phyloP scores from a whole-genome alignment of 2,113 vertebrate species.

The Bufo gargarizans region DNA sequence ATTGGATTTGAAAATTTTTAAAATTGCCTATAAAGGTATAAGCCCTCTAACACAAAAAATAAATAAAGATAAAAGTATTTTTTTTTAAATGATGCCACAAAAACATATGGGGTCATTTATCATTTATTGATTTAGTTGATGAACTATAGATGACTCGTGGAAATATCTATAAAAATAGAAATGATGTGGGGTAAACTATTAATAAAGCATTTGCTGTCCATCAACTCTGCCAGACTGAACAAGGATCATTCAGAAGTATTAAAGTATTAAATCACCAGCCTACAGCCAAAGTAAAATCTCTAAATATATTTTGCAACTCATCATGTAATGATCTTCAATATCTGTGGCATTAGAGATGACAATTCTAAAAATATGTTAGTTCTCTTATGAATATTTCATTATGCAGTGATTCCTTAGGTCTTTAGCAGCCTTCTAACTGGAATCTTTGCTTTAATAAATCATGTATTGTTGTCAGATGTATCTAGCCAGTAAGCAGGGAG shows the following conservation, averaged over 20 bases:
- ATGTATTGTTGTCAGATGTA: not conserved
- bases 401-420: not conserved
- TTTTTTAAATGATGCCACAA: no score
- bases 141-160: no score
- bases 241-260: not conserved
- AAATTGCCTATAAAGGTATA: no score
- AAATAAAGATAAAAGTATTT: no score
- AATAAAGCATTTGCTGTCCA: not conserved
- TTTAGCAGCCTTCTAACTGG: not conserved
- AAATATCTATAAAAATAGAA: no score
- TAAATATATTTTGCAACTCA: not conserved
- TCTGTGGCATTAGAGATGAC: not conserved
- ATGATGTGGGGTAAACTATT: not conserved
- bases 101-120: no score
- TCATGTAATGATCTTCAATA: not conserved
- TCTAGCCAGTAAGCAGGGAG: not conserved
- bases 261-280: not conserved
- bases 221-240: not conserved
- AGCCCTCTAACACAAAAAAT: no score
- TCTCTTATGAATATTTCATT: no score
- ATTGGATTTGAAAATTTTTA: no score
- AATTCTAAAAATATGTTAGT: no score
- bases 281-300: not conserved
- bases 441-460: not conserved
- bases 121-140: no score